Conservation (phyloP, 2,888 invertebrate genomes). For the Drosophila neonasuta region DNA sequence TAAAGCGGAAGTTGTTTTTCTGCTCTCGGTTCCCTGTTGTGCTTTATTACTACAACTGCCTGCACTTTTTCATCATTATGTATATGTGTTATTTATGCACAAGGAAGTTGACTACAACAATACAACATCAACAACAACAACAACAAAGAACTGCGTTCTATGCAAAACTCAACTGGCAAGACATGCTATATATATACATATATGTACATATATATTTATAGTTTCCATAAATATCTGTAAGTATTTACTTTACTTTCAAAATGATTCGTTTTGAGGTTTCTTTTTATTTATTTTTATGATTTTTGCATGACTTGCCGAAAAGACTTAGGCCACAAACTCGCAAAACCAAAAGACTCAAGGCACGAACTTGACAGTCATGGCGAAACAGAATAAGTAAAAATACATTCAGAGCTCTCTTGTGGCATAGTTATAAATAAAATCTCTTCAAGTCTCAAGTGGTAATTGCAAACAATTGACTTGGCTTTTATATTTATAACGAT, state of each 20-base stretch:
- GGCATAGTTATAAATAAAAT: constrained; percentile 52
- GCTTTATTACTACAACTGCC: constrained; percentile 44
- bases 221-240: constrained; percentile 33
- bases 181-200: not conserved
- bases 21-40: constrained; percentile 30
- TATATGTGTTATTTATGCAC: constrained; percentile 35
- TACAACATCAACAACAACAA: not conserved
- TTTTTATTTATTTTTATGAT: not conserved
- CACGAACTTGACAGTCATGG: constrained; percentile 67
- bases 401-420: constrained; percentile 31
- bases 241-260: constrained; percentile 36
- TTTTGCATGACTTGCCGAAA: constrained; percentile 30
- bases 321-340: constrained; percentile 23
- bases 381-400: constrained; percentile 33
- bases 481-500: constrained; percentile 64
- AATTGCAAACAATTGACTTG: constrained; percentile 48
- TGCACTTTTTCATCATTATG: constrained; percentile 12
- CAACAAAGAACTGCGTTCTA: constrained; percentile 6
- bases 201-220: not conserved
- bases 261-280: not conserved
- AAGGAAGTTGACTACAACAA: constrained; percentile 36
- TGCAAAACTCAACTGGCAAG: constrained; percentile 32
- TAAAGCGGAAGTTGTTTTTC: constrained; percentile 62
- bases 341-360: constrained; percentile 52
- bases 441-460: constrained; percentile 23